phyloP scores from a whole-genome alignment of 2,113 vertebrate species.

The Argyrosomus japonicus region DNA sequence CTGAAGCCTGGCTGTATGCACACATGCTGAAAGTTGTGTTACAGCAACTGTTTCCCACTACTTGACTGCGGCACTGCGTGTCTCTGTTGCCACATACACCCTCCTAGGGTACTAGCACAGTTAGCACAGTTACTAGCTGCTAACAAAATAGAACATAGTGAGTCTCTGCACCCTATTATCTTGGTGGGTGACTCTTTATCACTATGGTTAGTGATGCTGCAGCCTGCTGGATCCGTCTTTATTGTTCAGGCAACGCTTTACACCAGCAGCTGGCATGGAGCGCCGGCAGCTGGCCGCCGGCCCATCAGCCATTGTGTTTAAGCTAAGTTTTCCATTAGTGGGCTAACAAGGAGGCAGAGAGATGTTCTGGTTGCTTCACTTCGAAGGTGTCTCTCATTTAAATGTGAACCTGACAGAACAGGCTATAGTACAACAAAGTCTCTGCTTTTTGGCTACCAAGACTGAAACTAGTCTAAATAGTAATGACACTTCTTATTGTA shows the following conservation, averaged over 20 bases:
- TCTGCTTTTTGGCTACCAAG: background rate
- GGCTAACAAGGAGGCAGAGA: conserved; percentile 41
- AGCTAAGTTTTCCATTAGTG: conserved; percentile 55
- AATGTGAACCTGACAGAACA: background rate
- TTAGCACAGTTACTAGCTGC: background rate
- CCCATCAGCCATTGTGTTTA: conserved; percentile 39
- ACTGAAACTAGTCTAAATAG: background rate
- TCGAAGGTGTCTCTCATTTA: background rate
- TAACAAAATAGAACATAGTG: conserved; percentile 22
- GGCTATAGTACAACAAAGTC: background rate
- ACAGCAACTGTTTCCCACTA: background rate
- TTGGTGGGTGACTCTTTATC: conserved; percentile 48
- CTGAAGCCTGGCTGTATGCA: background rate
- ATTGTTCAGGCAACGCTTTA: conserved; percentile 53
- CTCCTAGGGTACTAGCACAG: background rate
- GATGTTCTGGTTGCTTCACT: conserved; percentile 16
- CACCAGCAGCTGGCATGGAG: conserved; percentile 49
- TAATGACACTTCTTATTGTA: background rate
- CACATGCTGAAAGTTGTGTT: background rate
- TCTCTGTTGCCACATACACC: background rate
- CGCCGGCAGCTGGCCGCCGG: conserved; percentile 35
- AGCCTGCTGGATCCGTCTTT: conserved; percentile 43
- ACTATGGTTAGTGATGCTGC: conserved; percentile 28
- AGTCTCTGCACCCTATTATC: conserved; percentile 43
- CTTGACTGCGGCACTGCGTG: background rate